A percentile compares a stretch with the other conserved stretches of the same genome.
phyloP scores from a whole-genome alignment of 2,113 vertebrate species.

The Ptilorrhoa leucosticta region DNA sequence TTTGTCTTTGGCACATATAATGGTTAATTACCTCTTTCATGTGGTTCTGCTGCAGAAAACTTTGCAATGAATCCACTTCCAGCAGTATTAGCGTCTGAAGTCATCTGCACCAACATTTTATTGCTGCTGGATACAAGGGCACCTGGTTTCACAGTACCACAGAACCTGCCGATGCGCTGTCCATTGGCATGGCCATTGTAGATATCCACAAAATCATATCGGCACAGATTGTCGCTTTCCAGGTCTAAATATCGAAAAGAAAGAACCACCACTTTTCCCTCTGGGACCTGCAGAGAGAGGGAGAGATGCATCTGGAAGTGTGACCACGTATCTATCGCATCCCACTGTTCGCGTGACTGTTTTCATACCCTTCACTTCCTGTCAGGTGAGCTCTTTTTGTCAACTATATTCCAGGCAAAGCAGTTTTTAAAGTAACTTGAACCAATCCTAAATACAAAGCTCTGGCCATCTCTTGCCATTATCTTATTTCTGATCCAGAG shows the following conservation, averaged over 20 bases:
- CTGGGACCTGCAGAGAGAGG: slow-evolving; percentile 82
- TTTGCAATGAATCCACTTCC: slow-evolving; percentile 93
- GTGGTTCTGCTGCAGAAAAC: slow-evolving; percentile 87
- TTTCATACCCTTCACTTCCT: neutral
- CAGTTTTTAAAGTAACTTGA: neutral
- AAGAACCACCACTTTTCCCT: slow-evolving; percentile 93
- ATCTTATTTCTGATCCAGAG: neutral
- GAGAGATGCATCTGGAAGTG: neutral
- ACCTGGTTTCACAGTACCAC: slow-evolving; percentile 89
- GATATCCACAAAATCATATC: slow-evolving; percentile 95
- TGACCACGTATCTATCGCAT: neutral
- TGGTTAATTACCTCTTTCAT: slow-evolving; percentile 84
- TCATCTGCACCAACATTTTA: slow-evolving; percentile 97
- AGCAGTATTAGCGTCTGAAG: slow-evolving; percentile 95
- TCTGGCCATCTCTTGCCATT: neutral
- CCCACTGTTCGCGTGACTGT: neutral
- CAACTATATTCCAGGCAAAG: neutral
- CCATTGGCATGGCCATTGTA: slow-evolving; percentile 84
- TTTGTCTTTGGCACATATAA: neutral
- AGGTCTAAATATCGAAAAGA: slow-evolving; percentile 91
- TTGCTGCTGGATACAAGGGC: slow-evolving; percentile 90
- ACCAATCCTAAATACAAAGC: neutral
- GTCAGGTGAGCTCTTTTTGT: neutral
- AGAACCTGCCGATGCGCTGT: slow-evolving; percentile 93
- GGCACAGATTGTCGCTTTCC: slow-evolving; percentile 91